These are phyloP conservation scores for Vimba vimba DNA, from an alignment of 2,113 vertebrate species.

Conservation along the genomic window DNA sequence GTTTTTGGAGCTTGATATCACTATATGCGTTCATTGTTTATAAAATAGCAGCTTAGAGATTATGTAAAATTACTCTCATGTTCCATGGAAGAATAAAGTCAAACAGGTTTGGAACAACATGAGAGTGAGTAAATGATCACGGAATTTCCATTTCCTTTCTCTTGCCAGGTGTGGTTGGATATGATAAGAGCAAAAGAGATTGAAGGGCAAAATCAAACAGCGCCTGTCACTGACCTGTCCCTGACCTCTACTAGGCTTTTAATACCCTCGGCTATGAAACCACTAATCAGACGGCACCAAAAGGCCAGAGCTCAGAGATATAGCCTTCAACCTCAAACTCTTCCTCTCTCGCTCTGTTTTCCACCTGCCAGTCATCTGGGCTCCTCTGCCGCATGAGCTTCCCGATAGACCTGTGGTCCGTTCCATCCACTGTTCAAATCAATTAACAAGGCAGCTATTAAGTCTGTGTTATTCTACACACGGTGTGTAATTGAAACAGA, in stretches of 20 bases:
- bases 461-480: conserved; percentile 48
- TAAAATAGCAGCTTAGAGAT: background rate
- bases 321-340: conserved; percentile 29
- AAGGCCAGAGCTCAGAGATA: conserved; percentile 14
- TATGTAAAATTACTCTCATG: background rate
- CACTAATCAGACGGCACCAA: conserved; percentile 45
- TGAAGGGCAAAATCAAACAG: conserved; percentile 46
- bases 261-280: conserved; percentile 46
- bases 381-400: conserved; percentile 35
- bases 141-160: background rate
- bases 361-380: conserved; percentile 14
- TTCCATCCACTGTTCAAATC: conserved; percentile 48
- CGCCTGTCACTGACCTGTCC: conserved; percentile 39
- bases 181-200: conserved; percentile 45
- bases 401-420: conserved; percentile 23
- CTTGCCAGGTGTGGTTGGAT: conserved; percentile 27
- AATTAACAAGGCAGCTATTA: conserved; percentile 55
- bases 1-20: no score
- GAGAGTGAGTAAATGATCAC: background rate
- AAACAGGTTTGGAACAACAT: conserved; percentile 4
- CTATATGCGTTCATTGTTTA: background rate
- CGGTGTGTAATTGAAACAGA: conserved; percentile 42
- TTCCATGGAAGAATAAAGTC: background rate
- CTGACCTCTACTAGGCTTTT: conserved; percentile 32
- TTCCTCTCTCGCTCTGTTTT: conserved; percentile 25